Conservation (phyloP, 2,113 vertebrate species). For the Pampusana beccarii region DNA sequence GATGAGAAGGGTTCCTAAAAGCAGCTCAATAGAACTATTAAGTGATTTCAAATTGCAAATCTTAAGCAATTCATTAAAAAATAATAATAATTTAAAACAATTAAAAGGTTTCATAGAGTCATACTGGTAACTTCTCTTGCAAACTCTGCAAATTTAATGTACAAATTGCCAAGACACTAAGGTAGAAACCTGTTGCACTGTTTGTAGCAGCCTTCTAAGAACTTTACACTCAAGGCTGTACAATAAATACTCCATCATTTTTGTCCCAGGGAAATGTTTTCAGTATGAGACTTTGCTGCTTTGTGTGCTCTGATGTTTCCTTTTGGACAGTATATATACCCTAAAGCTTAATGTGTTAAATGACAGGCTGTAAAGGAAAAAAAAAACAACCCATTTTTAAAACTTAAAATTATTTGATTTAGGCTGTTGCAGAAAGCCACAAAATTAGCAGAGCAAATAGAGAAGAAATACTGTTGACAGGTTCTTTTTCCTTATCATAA, state of each 20-base stretch:
- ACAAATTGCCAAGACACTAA: fast-evolving
- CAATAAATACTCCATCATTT: not conserved
- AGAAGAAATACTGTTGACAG: conserved; percentile 30
- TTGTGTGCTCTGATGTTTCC: not conserved
- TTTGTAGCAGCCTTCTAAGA: not conserved
- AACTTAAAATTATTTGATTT: not conserved
- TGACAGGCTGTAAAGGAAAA: not conserved
- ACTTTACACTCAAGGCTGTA: not conserved
- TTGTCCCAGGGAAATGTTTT: not conserved
- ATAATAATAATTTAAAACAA: too few relatives aligned
- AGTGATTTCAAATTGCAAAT: not conserved
- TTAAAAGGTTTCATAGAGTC: not conserved
- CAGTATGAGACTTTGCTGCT: not conserved
- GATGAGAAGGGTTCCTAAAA: not conserved
- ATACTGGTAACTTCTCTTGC: not conserved
- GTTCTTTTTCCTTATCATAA: conserved; percentile 26
- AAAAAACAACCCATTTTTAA: not conserved
- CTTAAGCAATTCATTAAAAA: not conserved
- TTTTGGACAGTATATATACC: not conserved
- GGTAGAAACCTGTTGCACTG: not conserved
- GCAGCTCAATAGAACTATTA: not conserved
- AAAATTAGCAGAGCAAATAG: conserved; percentile 4
- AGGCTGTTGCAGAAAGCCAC: not conserved
- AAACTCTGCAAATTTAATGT: not conserved
- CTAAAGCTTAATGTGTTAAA: not conserved